These are phyloP conservation scores for Pedetes capensis DNA, from an alignment of 2,113 vertebrate species.

Conservation along the genomic window DNA sequence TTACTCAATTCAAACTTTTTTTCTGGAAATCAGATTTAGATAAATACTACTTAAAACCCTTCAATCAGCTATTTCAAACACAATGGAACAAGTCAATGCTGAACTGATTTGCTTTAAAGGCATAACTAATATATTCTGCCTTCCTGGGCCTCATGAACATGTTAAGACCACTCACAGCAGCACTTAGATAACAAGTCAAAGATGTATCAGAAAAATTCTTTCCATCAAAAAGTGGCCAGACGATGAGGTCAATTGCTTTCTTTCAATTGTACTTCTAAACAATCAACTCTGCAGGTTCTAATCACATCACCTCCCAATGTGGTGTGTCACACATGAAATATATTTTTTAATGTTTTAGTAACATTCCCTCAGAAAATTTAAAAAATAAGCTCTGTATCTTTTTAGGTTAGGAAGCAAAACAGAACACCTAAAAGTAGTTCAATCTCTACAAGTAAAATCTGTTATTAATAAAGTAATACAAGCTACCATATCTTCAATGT, in stretches of 20 bases:
- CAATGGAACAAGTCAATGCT: neutral
- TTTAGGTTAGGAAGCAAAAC: slow-evolving; percentile 18
- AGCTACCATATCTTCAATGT: neutral
- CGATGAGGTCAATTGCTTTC: neutral
- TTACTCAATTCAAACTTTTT: neutral
- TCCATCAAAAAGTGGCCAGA: neutral
- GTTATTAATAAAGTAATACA: neutral
- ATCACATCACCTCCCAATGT: neutral
- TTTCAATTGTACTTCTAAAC: neutral
- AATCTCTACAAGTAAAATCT: neutral
- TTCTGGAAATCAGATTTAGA: slow-evolving; percentile 33
- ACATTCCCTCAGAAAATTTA: neutral
- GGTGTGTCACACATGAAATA: neutral
- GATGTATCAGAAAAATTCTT: neutral
- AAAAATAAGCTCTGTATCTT: neutral
- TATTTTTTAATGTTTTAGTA: slow-evolving; percentile 17
- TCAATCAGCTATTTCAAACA: slow-evolving; percentile 45
- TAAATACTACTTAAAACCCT: neutral
- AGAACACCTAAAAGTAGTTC: neutral
- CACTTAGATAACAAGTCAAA: neutral
- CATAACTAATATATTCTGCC: neutral
- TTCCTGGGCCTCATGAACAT: neutral
- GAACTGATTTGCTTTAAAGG: neutral
- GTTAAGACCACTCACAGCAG: neutral
- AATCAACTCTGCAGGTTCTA: neutral